These are phyloP conservation scores for Nannobrachium achirus DNA, from an alignment of 2,113 vertebrate species.

Conservation along the genomic window DNA sequence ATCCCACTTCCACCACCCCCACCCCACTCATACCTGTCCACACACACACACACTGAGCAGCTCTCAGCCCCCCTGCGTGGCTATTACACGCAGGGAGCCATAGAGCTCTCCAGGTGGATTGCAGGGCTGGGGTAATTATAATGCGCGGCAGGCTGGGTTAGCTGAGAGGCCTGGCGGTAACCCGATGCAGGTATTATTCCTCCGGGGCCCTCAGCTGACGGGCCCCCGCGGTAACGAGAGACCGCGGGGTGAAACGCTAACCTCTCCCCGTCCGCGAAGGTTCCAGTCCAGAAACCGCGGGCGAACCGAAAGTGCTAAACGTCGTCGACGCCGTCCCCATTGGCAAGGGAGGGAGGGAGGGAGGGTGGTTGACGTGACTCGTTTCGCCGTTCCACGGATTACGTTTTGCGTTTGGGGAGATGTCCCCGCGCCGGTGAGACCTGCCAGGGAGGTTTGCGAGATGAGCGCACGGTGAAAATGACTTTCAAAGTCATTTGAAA, in stretches of 20 bases:
- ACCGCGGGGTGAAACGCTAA: constrained; percentile 44
- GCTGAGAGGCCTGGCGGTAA: constrained; percentile 46
- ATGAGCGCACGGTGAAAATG: no score
- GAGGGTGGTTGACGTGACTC: no score
- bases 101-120: constrained; percentile 16
- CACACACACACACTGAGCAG: not conserved
- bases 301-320: constrained; percentile 30
- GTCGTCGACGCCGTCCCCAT: not conserved
- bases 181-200: constrained; percentile 48
- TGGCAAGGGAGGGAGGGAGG: no score
- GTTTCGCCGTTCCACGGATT: no score
- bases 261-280: not conserved
- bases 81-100: not conserved
- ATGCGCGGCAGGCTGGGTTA: constrained; percentile 39
- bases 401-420: no score
- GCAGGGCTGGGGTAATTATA: constrained; percentile 33
- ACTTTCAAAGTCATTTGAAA: no score
- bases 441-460: no score
- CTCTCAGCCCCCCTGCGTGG: not conserved
- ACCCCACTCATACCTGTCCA: no score
- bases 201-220: constrained; percentile 31
- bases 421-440: no score
- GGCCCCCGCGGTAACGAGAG: constrained; percentile 46
- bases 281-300: constrained; percentile 16
- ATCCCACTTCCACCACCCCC: not conserved